Evolutionary conservation across 2,113 vertebrate genomes (phyloP).

Genomic region (Ctenomys sociabilis): DNA sequence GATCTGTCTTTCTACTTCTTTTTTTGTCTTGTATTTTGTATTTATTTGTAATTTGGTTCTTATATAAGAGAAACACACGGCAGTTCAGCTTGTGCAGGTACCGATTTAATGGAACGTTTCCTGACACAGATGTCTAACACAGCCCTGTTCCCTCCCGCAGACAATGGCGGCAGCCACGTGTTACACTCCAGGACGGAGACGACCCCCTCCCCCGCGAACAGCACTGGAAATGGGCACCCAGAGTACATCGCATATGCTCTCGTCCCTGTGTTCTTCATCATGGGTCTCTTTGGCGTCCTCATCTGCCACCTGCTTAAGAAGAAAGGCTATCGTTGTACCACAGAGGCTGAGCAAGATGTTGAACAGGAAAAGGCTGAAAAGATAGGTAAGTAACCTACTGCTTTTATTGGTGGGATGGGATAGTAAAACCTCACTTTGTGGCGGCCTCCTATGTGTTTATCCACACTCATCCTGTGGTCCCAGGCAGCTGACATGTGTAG

Average conservation of each 20-base stretch:
- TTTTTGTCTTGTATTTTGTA: neutral
- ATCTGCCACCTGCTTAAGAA: slow-evolving; percentile 96
- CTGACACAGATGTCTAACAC: neutral
- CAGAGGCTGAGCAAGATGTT: slow-evolving; percentile 87
- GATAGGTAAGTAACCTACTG: slow-evolving; percentile 86
- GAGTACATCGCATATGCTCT: slow-evolving; percentile 91
- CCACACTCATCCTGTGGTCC: neutral
- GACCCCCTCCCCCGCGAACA: slow-evolving; percentile 4
- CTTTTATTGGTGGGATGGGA: neutral
- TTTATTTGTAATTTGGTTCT: neutral
- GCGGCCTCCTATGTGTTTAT: neutral
- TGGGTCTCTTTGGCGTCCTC: slow-evolving; percentile 94
- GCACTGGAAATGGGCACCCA: slow-evolving; percentile 66
- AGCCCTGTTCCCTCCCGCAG: neutral
- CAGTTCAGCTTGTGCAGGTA: neutral
- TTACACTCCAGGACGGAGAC: slow-evolving; percentile 70
- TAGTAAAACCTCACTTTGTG: neutral
- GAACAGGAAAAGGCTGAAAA: slow-evolving; percentile 88
- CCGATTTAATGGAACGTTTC: neutral
- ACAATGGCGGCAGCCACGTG: neutral
- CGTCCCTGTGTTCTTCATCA: slow-evolving; percentile 94
- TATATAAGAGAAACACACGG: neutral
- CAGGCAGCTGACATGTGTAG: too few species aligned
- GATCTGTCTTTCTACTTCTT: neutral
- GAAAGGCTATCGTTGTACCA: slow-evolving; percentile 97